These are phyloP conservation scores for Lithophane leautieri DNA, from an alignment of 2,888 invertebrate genomes.

Conservation along the genomic window DNA sequence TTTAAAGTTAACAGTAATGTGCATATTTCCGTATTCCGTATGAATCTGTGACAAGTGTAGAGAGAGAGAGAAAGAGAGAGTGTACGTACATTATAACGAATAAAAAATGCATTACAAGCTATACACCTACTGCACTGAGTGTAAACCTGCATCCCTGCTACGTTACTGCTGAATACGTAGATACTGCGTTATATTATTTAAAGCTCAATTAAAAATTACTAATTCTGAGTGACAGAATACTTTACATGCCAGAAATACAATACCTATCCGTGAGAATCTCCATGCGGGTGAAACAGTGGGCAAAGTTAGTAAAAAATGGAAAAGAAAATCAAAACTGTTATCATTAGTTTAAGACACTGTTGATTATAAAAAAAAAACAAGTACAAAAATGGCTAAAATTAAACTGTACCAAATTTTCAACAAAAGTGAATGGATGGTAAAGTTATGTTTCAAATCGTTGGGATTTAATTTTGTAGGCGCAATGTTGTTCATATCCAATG, in stretches of 20 bases:
- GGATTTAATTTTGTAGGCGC: neutral
- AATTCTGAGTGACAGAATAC: neutral
- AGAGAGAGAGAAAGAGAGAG: too few relatives aligned
- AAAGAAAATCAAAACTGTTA: neutral
- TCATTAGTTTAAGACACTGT: neutral
- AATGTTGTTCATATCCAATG: neutral
- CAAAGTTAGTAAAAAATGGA: neutral
- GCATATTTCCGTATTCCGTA: neutral
- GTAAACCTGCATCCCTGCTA: neutral
- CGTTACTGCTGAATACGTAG: neutral
- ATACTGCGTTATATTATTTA: neutral
- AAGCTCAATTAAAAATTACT: neutral
- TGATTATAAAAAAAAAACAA: neutral
- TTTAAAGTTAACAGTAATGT: neutral
- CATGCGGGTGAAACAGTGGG: neutral
- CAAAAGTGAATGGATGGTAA: neutral
- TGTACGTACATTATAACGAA: too few relatives aligned
- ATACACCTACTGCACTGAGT: neutral
- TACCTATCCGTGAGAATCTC: neutral
- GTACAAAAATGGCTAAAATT: neutral
- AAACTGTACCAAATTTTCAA: neutral
- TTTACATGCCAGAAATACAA: neutral
- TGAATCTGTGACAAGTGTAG: neutral
- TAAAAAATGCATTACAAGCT: neutral
- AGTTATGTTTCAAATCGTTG: neutral